These are phyloP conservation scores for Rutpela maculata DNA, from an alignment of 2,888 invertebrate genomes.

Conservation along the genomic window DNA sequence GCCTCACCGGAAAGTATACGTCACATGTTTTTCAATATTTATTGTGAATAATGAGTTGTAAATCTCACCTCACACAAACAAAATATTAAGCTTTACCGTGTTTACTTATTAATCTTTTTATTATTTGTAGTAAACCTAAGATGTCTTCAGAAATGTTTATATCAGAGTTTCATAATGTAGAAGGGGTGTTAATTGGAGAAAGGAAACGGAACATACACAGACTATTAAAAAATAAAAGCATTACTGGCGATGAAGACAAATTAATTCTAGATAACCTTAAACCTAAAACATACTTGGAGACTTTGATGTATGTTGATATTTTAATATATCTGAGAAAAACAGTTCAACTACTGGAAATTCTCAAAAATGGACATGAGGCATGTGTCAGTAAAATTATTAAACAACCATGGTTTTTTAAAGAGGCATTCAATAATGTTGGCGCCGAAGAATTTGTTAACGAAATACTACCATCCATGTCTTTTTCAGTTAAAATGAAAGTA, in stretches of 20 bases:
- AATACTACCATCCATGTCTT: slow-evolving; percentile 56
- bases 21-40: too few relatives aligned
- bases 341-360: slow-evolving; percentile 50
- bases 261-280: slow-evolving; percentile 45
- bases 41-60: too few relatives aligned
- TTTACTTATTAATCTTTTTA: not conserved
- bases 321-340: slow-evolving; percentile 56
- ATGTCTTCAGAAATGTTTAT: slow-evolving; percentile 36
- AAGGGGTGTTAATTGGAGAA: slow-evolving; percentile 53
- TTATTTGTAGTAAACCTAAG: not conserved
- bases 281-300: slow-evolving; percentile 59
- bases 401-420: slow-evolving; percentile 59
- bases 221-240: slow-evolving; percentile 44
- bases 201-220: slow-evolving; percentile 53
- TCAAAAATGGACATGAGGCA: slow-evolving; percentile 56
- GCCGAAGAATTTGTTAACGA: slow-evolving; percentile 52
- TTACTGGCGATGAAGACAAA: slow-evolving; percentile 42
- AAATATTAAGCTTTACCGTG: too few relatives aligned
- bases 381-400: slow-evolving; percentile 57
- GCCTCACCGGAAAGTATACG: too few relatives aligned
- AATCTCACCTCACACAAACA: too few relatives aligned
- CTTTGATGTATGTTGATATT: slow-evolving; percentile 56
- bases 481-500: slow-evolving; percentile 56
- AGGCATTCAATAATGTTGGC: slow-evolving; percentile 49
- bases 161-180: slow-evolving; percentile 50